A percentile compares a stretch with the other conserved stretches of the same genome.
phyloP scores from a whole-genome alignment of 2,797 vertebrate genomes.

The Tapirus indicus region DNA sequence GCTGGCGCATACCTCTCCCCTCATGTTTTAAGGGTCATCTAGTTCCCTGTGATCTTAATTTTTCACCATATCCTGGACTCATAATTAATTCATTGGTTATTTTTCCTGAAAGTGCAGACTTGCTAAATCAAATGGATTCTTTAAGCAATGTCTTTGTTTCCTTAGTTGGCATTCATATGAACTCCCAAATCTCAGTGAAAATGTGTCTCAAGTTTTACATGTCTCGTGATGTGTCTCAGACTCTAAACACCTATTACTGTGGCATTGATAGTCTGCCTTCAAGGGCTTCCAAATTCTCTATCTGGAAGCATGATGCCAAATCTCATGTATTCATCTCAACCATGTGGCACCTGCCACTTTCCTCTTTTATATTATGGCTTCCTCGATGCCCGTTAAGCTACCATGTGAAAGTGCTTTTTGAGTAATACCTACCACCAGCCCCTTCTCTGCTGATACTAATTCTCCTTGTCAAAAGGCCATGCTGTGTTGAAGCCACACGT shows the following conservation, averaged over 20 bases:
- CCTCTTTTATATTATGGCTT: neutral
- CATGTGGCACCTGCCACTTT: neutral
- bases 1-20: neutral
- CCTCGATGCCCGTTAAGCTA: neutral
- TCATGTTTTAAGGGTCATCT: neutral
- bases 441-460: neutral
- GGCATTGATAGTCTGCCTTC: neutral
- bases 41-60: neutral
- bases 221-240: neutral
- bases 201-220: neutral
- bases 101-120: neutral
- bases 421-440: neutral
- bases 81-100: neutral
- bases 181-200: neutral
- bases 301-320: neutral
- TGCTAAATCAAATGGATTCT: neutral
- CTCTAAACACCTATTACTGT: neutral
- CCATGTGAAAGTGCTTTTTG: neutral
- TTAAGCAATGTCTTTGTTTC: neutral
- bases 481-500: neutral
- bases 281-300: neutral
- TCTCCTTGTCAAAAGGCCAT: neutral
- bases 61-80: neutral
- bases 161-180: neutral
- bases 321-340: neutral